Conservation (phyloP, 2,113 vertebrate genomes). For the Vulpes ferrilata region DNA sequence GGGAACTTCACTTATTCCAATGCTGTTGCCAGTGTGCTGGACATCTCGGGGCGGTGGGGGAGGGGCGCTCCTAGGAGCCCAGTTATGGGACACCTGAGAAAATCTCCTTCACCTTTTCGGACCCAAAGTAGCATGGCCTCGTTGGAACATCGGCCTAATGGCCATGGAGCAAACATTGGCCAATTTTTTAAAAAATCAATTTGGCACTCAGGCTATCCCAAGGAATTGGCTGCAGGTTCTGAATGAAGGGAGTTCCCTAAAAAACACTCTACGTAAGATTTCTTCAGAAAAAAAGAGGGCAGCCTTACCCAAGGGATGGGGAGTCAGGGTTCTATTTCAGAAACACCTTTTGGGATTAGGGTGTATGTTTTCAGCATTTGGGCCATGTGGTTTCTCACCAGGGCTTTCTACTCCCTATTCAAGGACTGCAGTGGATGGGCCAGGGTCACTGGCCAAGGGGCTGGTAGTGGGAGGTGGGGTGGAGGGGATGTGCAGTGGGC, state of each 20-base stretch:
- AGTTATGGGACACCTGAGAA: constrained; percentile 2
- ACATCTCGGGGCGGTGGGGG: neutral
- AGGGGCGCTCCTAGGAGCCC: neutral
- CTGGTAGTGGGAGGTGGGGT: too few species aligned
- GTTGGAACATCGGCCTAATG: neutral
- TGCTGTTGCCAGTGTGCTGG: neutral
- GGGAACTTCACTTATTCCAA: constrained; percentile 2
- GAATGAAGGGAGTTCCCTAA: neutral
- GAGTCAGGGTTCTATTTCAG: neutral
- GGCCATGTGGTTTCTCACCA: constrained; percentile 7
- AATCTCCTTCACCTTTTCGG: constrained; percentile 3
- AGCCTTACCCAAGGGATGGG: neutral
- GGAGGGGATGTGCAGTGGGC: too few species aligned
- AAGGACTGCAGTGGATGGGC: neutral
- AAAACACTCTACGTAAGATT: neutral
- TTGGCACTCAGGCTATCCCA: neutral
- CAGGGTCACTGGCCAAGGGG: neutral
- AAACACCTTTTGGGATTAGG: neutral
- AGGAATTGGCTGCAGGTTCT: neutral
- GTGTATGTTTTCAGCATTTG: neutral
- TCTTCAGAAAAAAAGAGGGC: neutral
- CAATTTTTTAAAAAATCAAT: neutral
- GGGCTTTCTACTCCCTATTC: neutral
- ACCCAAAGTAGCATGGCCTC: neutral
- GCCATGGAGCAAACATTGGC: neutral